Evolutionary conservation across 2,888 invertebrate genomes (phyloP), one percentile per base, ranked within the genome.

Genomic region (Tanypteryx hageni): DNA sequence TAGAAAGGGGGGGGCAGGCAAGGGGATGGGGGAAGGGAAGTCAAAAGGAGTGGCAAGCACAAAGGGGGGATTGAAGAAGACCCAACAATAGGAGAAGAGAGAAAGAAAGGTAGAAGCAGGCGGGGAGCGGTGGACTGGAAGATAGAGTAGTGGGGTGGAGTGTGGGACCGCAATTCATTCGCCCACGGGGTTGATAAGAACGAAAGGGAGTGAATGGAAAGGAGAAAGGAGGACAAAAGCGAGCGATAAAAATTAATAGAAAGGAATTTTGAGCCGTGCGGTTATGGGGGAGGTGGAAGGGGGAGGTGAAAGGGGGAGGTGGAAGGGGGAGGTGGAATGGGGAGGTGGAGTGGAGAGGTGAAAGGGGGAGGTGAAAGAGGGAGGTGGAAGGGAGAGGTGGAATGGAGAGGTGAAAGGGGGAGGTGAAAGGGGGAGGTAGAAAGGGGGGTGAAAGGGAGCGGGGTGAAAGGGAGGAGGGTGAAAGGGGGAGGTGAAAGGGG

Each of bases 231-330:
- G 10, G 10, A 44, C 56, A 18, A 31, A 57, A 83, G 58, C 58
- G 22, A 22, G 64, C 31, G 44, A 89, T 89, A 44, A 31, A 44
- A 64, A 64, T 64, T 61, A 89, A 89, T 44, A 64, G 89, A 31
- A 58, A 16, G 18, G 59, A 86, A 86, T 58, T 83, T 57, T 18
- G 57, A 57, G 83, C n/a, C 57, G 16, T 18, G 44, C 83, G 59
- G 27, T 58, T 58, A 59, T 58, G 16, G 64, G 0, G 11, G 11
- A 31, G 89, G 5, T 44, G 1, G 44, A 44, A 44, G 44, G 44
- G 64, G 89, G n/a, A n/a, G n/a, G n/a, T n/a, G n/a, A n/a, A n/a
- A n/a, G n/a, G n/a, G n/a, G n/a, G n/a, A n/a, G n/a, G n/a, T n/a
- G n/a, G n/a, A n/a, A n/a, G n/a, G n/a, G n/a, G n/a, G n/a, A n/a